Percentiles rank a stretch among this genome's conserved stretches.
phyloP scores from a whole-genome alignment of 2,113 vertebrate genomes.

The Oncorhynchus mykiss region DNA sequence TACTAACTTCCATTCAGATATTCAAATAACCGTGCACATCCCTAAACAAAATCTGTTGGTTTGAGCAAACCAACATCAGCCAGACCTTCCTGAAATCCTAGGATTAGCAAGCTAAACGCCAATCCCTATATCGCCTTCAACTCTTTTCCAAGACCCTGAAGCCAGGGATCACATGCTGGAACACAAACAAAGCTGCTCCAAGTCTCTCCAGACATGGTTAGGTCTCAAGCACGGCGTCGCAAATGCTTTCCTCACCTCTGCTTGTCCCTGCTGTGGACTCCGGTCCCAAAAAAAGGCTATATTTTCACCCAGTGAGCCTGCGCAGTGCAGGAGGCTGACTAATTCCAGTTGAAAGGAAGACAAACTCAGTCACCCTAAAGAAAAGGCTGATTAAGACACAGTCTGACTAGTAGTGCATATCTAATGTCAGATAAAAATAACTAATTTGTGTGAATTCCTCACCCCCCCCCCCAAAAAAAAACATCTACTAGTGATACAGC shows the following conservation, averaged over 20 bases:
- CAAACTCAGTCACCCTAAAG: background rate
- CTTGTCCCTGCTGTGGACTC: conserved; percentile 49
- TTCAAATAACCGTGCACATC: no score
- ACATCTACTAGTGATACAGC: background rate
- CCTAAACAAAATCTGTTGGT: background rate
- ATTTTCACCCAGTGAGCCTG: conserved; percentile 46
- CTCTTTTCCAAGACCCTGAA: conserved; percentile 37
- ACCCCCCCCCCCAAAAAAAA: background rate
- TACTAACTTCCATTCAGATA: no score
- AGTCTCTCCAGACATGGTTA: conserved; percentile 60
- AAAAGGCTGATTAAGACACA: background rate
- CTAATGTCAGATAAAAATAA: no score
- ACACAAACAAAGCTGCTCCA: conserved; percentile 21
- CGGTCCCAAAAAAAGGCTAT: conserved; percentile 69
- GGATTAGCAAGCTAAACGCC: conserved; percentile 32
- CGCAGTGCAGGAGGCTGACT: background rate
- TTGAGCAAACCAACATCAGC: conserved; percentile 17
- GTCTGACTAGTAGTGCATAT: no score
- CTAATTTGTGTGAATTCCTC: no score
- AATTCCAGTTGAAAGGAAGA: conserved; percentile 30
- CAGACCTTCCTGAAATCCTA: conserved; percentile 22
- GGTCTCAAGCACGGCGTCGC: conserved; percentile 47
- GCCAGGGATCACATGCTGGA: conserved; percentile 39
- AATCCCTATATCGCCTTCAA: conserved; percentile 31
- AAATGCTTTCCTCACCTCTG: conserved; percentile 59